Evolutionary conservation across 2,888 invertebrate genomes (phyloP), one percentile per base, ranked within the genome.

Genomic region (Lepidochitona cinerea): DNA sequence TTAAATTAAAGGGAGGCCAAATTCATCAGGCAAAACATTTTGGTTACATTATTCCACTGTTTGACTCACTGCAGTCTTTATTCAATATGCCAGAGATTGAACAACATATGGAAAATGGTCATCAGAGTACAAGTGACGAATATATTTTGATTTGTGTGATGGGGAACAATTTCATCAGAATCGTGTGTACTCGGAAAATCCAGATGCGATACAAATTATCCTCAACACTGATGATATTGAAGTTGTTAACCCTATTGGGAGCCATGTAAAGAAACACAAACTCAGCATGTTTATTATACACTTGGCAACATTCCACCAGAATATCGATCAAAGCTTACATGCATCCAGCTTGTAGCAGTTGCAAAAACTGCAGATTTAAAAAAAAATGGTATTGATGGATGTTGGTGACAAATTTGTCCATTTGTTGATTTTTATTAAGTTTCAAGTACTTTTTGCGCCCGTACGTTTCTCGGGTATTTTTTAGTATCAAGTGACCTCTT

Each of bases 181-280:
- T 36, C 32, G 33, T 9, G 26, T 70, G 35, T 73, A 59, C 33
- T 18, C 18, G 18, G 26, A 53, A 32, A 54, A 70, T 26, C 23
- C 12, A 12, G 14, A 37, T 18, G 73, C 52, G 18, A 23, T 73
- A 23, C 73, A 69, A 14, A 41, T 73, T 26, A 37, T 64, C 41
- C 33, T 69, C 1, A 64, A 73, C 37, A 32, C 64, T n/a, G 65
- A 69, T 64, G 69, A 73, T 37, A 35, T 70, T 36, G 65, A 70
- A 41, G n/a, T 49, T 14, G 70, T 70, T 2, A 73, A 73, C 32
- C 70, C 73, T 0, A 26, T 52, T 37, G 73, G 66, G 1, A 36
- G 23, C 5, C 54, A 65, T 52, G 52, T 37, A n/a, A 67, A 67
- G 23, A 37, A 37, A 37, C 37, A 67, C 12, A 37, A 67, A 12